A percentile compares a stretch with the other conserved stretches of the same genome.
Evolutionary conservation across 1,140 invertebrate genomes (phyloP).

Genomic region (Forficula auricularia): DNA sequence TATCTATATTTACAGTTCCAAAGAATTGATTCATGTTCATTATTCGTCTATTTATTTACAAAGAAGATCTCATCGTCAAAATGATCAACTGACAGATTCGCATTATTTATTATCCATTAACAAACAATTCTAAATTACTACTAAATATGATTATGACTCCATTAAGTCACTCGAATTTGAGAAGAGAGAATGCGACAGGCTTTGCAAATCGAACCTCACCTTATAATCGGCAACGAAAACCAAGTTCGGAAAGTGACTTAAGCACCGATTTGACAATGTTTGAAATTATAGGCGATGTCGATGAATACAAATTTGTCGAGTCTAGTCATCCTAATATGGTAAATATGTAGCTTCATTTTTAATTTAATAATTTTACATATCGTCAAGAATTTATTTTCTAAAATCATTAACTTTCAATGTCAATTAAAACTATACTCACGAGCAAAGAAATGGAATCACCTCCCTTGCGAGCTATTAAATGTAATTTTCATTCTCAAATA

Average conservation of each 20-base stretch:
- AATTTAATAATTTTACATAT: background rate
- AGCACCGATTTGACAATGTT: slow-evolving; percentile 12
- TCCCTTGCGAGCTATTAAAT: background rate
- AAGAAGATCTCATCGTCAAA: too few species aligned
- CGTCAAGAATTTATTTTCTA: background rate
- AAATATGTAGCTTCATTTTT: background rate
- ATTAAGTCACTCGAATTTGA: too few species aligned
- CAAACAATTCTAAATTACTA: too few species aligned
- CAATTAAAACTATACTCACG: too few species aligned
- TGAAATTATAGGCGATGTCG: slow-evolving; percentile 15
- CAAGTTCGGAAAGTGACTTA: slow-evolving; percentile 16
- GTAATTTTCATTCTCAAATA: background rate
- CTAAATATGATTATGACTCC: too few species aligned
- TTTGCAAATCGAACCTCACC: too few species aligned
- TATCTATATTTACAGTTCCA: too few species aligned
- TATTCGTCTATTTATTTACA: too few species aligned
- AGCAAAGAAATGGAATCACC: background rate
- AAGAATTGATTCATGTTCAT: too few species aligned
- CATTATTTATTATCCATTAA: too few species aligned
- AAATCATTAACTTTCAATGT: background rate
- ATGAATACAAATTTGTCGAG: slow-evolving; percentile 23
- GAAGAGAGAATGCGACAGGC: too few species aligned
- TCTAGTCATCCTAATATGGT: slow-evolving; percentile 19
- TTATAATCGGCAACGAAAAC: slow-evolving; percentile 11
- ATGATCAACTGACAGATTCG: too few species aligned